These are phyloP conservation scores for Amblyopsis rosae DNA, from an alignment of 2,113 vertebrate genomes.

Conservation along the genomic window DNA sequence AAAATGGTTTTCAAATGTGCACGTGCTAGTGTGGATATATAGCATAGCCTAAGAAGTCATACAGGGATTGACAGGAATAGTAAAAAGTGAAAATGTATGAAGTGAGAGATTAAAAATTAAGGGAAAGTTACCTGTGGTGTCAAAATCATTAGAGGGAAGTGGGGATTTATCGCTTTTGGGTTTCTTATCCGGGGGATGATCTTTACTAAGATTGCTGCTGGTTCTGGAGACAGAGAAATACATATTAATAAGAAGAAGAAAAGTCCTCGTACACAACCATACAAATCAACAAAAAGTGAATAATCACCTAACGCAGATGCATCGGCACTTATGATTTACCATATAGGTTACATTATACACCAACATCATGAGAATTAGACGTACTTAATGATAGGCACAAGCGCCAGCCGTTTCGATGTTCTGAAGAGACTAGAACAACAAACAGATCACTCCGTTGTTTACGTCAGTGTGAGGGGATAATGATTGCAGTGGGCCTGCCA, in stretches of 20 bases:
- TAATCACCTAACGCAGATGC: neutral
- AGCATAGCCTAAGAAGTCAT: neutral
- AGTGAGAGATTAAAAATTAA: constrained; percentile 4
- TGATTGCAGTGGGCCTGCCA: constrained; percentile 34
- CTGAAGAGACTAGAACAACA: constrained; percentile 8
- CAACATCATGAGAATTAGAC: neutral
- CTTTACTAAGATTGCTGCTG: constrained; percentile 93
- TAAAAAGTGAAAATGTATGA: neutral
- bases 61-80: neutral
- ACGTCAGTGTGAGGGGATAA: constrained; percentile 39
- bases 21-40: neutral
- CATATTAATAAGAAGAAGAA: neutral
- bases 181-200: constrained; percentile 94
- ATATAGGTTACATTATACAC: neutral
- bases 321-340: neutral
- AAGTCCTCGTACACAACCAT: neutral
- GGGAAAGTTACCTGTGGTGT: constrained; percentile 75
- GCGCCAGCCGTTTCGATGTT: constrained; percentile 9
- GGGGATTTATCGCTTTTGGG: constrained; percentile 85
- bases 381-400: neutral
- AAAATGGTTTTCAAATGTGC: too few relatives aligned
- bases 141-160: constrained; percentile 74
- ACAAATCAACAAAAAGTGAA: neutral
- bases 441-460: constrained; percentile 47
- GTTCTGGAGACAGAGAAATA: constrained; percentile 80